Evolutionary conservation across 2,888 invertebrate species (phyloP), one percentile per base, ranked within the genome.

Genomic region (Formica aserva): DNA sequence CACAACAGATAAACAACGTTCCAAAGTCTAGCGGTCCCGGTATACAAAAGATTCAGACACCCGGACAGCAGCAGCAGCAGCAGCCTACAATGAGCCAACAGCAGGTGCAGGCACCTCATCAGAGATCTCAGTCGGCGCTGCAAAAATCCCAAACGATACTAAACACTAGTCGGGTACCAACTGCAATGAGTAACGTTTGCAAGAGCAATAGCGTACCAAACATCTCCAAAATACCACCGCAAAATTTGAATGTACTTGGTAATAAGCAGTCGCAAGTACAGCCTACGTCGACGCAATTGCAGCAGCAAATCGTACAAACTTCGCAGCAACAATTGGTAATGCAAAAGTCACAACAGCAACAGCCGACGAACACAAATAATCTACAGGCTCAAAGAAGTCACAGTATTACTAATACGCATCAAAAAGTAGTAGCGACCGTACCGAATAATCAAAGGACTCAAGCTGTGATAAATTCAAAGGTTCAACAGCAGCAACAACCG

Each of bases 181-280:
- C 86, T 5, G 41, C 87, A 9, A 60, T 89, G n/a, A 80, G 77
- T 45, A 92, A 88, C 15, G 90, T 92, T 0, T 87, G 89, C 38
- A 94, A 93, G 41, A 93, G 92, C 66, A 93, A 91, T 65, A 94
- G 93, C 60, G 88, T 92, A 4, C 92, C 94, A 9, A 94, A 94
- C 67, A 89, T 94, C n/a, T 67, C 89, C 4, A 94, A 93, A 62
- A 65, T 92, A 18, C 18, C 41, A 11, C 87, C 86, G 55, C 90
- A 87, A n/a, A 92, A 91, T 29, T 85, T 92, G 1, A 90, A 89
- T 38, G 35, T 89, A 13, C 60, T 91, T 5, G 82, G 81, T n/a
- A 91, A 92, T 11, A 91, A 91, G 35, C 90, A 91, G 35, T 86
- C 86, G 55, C 65, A 87, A 0, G 83, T 89, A 41, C 89, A 89